Conservation (phyloP, 2,888 invertebrate species). For the Neuroscelio doddi region DNA sequence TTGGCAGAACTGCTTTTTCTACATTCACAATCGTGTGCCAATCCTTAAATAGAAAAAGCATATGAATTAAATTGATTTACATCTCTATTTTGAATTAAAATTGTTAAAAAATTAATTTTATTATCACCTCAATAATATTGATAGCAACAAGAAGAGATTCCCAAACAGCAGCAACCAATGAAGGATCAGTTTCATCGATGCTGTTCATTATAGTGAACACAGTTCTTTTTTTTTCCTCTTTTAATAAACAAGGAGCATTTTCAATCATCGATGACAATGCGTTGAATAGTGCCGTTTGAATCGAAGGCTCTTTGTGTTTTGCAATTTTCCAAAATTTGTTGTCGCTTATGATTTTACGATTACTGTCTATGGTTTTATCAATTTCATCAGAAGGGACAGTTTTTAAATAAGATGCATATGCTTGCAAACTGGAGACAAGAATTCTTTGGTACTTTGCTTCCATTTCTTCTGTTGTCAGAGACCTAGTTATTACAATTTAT, state of each 20-base stretch:
- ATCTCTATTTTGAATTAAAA: too few relatives aligned
- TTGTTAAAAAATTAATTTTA: too few relatives aligned
- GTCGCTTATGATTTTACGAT: conserved; percentile 75
- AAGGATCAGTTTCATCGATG: conserved; percentile 81
- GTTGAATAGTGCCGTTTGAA: conserved; percentile 80
- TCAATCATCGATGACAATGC: conserved; percentile 78
- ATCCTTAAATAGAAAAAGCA: conserved; percentile 74
- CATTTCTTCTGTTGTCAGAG: conserved; percentile 77
- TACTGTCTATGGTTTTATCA: conserved; percentile 73
- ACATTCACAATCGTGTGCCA: conserved; percentile 82
- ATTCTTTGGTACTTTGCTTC: conserved; percentile 81
- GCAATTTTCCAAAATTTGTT: conserved; percentile 83
- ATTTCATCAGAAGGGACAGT: conserved; percentile 74
- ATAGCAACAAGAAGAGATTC: conserved; percentile 80
- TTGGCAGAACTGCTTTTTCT: conserved; percentile 82
- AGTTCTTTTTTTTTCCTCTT: conserved; percentile 75
- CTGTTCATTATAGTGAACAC: conserved; percentile 77
- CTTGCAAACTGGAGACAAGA: conserved; percentile 79
- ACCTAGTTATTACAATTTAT: conserved; percentile 69
- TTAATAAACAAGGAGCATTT: conserved; percentile 74
- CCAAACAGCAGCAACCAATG: conserved; percentile 82
- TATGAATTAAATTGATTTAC: too few relatives aligned
- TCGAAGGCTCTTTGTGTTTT: conserved; percentile 74
- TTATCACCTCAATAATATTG: conserved; percentile 73
- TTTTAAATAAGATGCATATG: conserved; percentile 77